phyloP scores from a whole-genome alignment of 2,113 vertebrate species.

The Sebastes fasciatus region DNA sequence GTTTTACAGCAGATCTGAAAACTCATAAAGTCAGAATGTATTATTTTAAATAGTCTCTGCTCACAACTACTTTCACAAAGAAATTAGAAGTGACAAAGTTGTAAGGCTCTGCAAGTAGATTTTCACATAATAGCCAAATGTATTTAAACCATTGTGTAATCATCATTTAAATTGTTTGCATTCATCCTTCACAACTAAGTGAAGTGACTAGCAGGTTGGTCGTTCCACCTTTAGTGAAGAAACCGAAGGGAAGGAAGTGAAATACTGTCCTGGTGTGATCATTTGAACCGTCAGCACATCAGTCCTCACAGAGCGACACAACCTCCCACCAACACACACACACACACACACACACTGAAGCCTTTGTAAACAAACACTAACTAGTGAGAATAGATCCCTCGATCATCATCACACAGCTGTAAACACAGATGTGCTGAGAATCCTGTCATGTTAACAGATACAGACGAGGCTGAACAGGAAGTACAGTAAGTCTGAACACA shows the following conservation, averaged over 20 bases:
- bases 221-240: neutral
- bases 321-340: slow-evolving; percentile 42
- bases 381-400: slow-evolving; percentile 53
- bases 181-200: neutral
- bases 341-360: slow-evolving; percentile 41
- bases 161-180: neutral
- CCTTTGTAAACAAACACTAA: slow-evolving; percentile 67
- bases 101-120: too few species aligned
- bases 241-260: neutral
- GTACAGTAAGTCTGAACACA: slow-evolving; percentile 20
- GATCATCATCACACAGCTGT: slow-evolving; percentile 69
- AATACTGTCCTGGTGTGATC: neutral
- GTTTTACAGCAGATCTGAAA: neutral
- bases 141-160: neutral
- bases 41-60: neutral
- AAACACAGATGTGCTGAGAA: slow-evolving; percentile 72
- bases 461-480: slow-evolving; percentile 47
- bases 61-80: neutral
- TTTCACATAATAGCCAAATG: too few species aligned
- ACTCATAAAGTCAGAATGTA: neutral
- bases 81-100: too few species aligned
- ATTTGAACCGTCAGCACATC: slow-evolving; percentile 16
- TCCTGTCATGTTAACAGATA: slow-evolving; percentile 44
- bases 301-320: slow-evolving; percentile 41
- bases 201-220: neutral